Conservation (phyloP, 2,888 invertebrate genomes). For the Eupithecia pulchellata region DNA sequence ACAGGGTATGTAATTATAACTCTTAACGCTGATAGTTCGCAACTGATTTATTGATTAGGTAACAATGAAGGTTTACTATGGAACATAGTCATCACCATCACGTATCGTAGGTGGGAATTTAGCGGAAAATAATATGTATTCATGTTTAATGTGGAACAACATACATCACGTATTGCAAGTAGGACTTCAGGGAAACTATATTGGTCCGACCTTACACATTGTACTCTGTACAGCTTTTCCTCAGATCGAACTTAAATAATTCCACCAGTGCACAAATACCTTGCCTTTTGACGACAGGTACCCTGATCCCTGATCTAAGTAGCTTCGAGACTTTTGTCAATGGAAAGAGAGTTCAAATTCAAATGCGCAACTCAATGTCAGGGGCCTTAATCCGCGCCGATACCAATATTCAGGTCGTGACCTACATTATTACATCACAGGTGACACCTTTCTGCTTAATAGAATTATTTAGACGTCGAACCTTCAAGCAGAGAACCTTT, state of each 20-base stretch:
- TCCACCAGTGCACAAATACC: background rate
- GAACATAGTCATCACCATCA: too few relatives aligned
- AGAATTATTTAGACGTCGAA: slow-evolving; percentile 31
- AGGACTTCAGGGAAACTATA: too few relatives aligned
- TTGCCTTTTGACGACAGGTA: slow-evolving; percentile 2
- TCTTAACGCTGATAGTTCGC: too few relatives aligned
- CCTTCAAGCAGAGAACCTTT: slow-evolving; percentile 5
- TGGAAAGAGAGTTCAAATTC: background rate
- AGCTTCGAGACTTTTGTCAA: background rate
- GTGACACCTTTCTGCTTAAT: slow-evolving; percentile 23
- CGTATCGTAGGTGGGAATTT: too few relatives aligned
- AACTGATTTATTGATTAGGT: too few relatives aligned
- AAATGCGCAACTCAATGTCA: background rate
- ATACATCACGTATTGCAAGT: too few relatives aligned
- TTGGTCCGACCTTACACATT: too few relatives aligned
- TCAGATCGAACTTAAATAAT: background rate
- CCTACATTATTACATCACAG: slow-evolving; percentile 38
- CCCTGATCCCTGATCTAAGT: background rate
- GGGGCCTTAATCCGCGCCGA: slow-evolving; percentile 6
- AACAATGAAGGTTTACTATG: too few relatives aligned
- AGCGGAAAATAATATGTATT: too few relatives aligned
- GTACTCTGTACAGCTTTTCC: too few relatives aligned
- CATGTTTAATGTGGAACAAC: too few relatives aligned
- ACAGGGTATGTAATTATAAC: too few relatives aligned
- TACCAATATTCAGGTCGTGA: slow-evolving; percentile 46